Base-by-base conservation (phyloP, 2,888 invertebrate species). In the Axea sp. region DNA sequence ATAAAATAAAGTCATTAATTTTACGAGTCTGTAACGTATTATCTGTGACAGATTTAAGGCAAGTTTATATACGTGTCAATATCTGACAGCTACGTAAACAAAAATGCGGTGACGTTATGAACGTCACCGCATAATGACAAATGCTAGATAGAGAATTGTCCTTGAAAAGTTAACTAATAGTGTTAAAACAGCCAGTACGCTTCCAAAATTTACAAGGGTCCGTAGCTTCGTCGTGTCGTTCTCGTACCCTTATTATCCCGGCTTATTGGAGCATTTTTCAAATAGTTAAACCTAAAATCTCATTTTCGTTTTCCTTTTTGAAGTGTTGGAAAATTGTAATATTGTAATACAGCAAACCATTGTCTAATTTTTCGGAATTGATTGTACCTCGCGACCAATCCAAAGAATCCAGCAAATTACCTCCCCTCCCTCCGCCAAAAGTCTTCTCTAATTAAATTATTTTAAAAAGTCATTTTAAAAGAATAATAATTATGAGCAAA, bases 251-350 rank as follows among this genome's bases (percentile, higher is more conserved):
- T 65, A 74, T 74, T 74, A 74, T 59, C 55, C 19, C 35, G 53
- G 69, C 74, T 74, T 74, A 74, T 74, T 69, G 41, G 51, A 43
- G 43, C 64, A 69, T 69, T 68, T 69, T 64, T 57, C 51, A 64
- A 51, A 53, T 47, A 24, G 7, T 39, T 53, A 49, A 55, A 24
- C 33, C 35, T 35, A 28, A 8, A 30, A 5, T 24, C 26, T 15
- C 14, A 22, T 53, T 33, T 37, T 53, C 14, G 15, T 33, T 17
- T 49, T 49, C 49, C 11, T 26, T 33, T 31, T 30, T 4, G 19
- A 19, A 19, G 19, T n/a, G n/a, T n/a, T 19, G 4, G 19, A 19
- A 19, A 19, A 19, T 3, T 19, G 19, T 19, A n/a, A n/a, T n/a
- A n/a, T 19, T 19, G 19, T 4, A 19, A 19, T 19, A 4, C 3